A percentile compares a stretch with the other conserved stretches of the same genome.
Evolutionary conservation across 2,888 invertebrate species (phyloP).

Genomic region (Allophyes oxyacanthae): DNA sequence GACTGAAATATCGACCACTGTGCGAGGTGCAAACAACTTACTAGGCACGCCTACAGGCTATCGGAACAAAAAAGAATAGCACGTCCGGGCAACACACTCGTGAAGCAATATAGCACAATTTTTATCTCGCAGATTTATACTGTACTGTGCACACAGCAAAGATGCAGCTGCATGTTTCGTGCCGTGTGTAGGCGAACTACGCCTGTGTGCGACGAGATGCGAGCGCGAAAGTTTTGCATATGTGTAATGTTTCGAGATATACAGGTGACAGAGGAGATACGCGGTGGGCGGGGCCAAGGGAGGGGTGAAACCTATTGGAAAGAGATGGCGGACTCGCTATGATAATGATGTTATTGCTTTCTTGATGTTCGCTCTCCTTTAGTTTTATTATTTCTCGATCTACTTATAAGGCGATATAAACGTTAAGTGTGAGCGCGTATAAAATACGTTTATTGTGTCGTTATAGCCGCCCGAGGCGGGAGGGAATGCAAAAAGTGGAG

Average conservation of each 20-base stretch:
- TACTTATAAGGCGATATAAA: slow-evolving; percentile 89
- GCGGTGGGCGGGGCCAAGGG: slow-evolving; percentile 85
- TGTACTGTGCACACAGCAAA: slow-evolving; percentile 60
- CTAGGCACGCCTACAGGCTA: slow-evolving; percentile 86
- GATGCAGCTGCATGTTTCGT: slow-evolving; percentile 61
- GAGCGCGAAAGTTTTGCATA: slow-evolving; percentile 88
- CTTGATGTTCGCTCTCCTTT: slow-evolving; percentile 87
- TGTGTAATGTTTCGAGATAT: slow-evolving; percentile 89
- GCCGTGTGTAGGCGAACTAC: slow-evolving; percentile 58
- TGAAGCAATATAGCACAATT: slow-evolving; percentile 84
- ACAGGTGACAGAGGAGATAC: slow-evolving; percentile 88
- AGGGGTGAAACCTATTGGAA: slow-evolving; percentile 87
- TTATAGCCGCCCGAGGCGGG: slow-evolving; percentile 73
- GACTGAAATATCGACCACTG: slow-evolving; percentile 86
- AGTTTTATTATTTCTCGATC: slow-evolving; percentile 89
- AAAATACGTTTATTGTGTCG: slow-evolving; percentile 88
- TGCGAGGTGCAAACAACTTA: slow-evolving; percentile 86
- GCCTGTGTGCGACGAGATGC: slow-evolving; percentile 73
- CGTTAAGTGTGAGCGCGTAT: slow-evolving; percentile 87
- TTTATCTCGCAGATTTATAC: slow-evolving; percentile 89
- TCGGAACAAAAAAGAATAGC: slow-evolving; percentile 79
- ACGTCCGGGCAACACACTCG: slow-evolving; percentile 70
- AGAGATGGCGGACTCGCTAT: slow-evolving; percentile 88
- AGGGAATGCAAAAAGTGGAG: slow-evolving; percentile 85
- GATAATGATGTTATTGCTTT: slow-evolving; percentile 90